phyloP scores from a whole-genome alignment of 2,113 vertebrate species.

The Pseudonaja textilis region DNA sequence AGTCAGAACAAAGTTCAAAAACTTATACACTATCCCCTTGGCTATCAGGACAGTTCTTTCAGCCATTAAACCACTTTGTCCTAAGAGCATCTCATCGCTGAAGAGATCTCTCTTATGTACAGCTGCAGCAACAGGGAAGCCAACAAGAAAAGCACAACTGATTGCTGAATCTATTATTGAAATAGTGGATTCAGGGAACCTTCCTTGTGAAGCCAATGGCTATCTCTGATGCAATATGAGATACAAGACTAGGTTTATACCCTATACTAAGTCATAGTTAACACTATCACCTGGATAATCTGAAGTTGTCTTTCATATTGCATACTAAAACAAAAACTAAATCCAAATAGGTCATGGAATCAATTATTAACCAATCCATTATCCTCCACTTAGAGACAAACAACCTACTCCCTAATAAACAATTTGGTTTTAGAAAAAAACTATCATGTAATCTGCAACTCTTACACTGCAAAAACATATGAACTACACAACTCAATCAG shows the following conservation, averaged over 20 bases:
- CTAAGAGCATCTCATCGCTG: neutral
- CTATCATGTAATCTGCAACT: no score
- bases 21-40: neutral
- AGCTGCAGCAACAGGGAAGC: neutral
- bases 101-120: neutral
- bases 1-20: slow-evolving; percentile 22
- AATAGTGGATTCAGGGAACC: slow-evolving; percentile 32
- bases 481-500: no score
- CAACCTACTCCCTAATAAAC: no score
- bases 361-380: no score
- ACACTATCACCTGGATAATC: neutral
- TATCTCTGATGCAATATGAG: slow-evolving; percentile 2
- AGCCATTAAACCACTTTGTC: neutral
- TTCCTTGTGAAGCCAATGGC: slow-evolving; percentile 19
- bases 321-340: neutral
- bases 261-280: neutral
- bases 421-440: no score
- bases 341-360: neutral
- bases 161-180: neutral
- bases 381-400: no score
- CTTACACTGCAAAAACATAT: no score
- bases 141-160: slow-evolving; percentile 12
- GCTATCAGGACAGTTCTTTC: neutral
- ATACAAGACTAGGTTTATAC: neutral
- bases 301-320: neutral